Evolutionary conservation across 2,113 vertebrate species (phyloP), one percentile per base, ranked within the genome.

Genomic region (Laticauda laticaudata): DNA sequence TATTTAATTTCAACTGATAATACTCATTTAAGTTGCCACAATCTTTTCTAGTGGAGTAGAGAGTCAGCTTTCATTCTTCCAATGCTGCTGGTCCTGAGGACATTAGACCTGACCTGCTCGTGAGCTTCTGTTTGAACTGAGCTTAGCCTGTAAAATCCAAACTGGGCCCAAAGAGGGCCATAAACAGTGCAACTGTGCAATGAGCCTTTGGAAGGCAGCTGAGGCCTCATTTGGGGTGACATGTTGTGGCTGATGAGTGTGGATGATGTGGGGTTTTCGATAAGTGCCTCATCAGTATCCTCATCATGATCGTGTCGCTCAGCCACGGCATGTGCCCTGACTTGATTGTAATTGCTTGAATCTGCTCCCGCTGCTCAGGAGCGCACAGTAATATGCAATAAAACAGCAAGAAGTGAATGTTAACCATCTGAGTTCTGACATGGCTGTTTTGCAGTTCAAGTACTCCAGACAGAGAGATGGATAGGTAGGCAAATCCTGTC

Each of bases 331-430:
- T 99, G 99, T 98, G 99, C 99, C 99, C 99, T 99, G 99, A 99
- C 99, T 99, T 99, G 99, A 99, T 99, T 99, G 99, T 99, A 99
- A 99, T 99, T 99, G 99, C 99, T 98, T 98, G 99, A 99, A 99
- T 99, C 99, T 98, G 98, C 99, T 99, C 99, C 99, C 97, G 99
- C 99, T 99, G 99, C 98, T 99, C 98, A 95, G 98, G 97, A 98
- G 98, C 98, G 97, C 98, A 98, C 97, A 97, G 98, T 98, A 98
- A 99, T 98, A 98, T 99, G 98, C 99, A 99, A 99, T 99, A 99
- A 98, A 99, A 98, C 99, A 98, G 99, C 98, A 98, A 98, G 98
- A 98, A 98, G 97, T 98, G 97, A 98, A 97, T 98, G 98, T 98
- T 98, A 98, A 98, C 98, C 98, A 98, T 98, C 98, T 97, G 97